Evolutionary conservation across 2,888 invertebrate genomes (phyloP).

Genomic region (Stratiomys singularior): DNA sequence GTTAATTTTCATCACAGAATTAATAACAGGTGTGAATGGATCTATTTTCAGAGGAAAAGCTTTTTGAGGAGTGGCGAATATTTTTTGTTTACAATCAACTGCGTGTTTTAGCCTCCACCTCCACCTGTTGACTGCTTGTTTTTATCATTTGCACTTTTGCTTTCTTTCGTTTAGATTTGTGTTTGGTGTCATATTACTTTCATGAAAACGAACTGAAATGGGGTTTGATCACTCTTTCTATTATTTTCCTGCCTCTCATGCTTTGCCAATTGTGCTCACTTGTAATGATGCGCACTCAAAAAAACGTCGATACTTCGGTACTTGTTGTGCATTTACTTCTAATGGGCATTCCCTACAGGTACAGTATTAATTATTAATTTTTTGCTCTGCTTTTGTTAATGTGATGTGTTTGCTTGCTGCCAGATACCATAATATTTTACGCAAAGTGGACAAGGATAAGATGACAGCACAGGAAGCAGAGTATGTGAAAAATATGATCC

Average conservation of each 20-base stretch:
- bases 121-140: slow-evolving; percentile 39
- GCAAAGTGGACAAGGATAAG: slow-evolving; percentile 51
- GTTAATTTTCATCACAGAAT: slow-evolving; percentile 53
- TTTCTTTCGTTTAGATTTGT: slow-evolving; percentile 50
- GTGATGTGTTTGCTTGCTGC: background rate
- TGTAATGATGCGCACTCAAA: slow-evolving; percentile 50
- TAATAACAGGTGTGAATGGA: slow-evolving; percentile 51
- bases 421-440: slow-evolving; percentile 52
- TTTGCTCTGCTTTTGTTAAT: too few species aligned
- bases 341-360: slow-evolving; percentile 52
- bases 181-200: slow-evolving; percentile 52
- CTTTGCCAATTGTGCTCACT: slow-evolving; percentile 53
- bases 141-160: background rate
- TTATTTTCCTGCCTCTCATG: slow-evolving; percentile 52
- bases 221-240: slow-evolving; percentile 51
- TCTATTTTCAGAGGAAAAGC: background rate
- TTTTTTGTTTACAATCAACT: slow-evolving; percentile 48
- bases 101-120: background rate
- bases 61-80: too few species aligned
- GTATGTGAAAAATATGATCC: slow-evolving; percentile 49
- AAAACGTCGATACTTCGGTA: slow-evolving; percentile 46
- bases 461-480: slow-evolving; percentile 50
- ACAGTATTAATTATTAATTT: background rate
- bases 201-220: slow-evolving; percentile 51
- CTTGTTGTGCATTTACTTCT: slow-evolving; percentile 51